phyloP scores from a whole-genome alignment of 2,113 vertebrate genomes.

The Phaetusa simplex region DNA sequence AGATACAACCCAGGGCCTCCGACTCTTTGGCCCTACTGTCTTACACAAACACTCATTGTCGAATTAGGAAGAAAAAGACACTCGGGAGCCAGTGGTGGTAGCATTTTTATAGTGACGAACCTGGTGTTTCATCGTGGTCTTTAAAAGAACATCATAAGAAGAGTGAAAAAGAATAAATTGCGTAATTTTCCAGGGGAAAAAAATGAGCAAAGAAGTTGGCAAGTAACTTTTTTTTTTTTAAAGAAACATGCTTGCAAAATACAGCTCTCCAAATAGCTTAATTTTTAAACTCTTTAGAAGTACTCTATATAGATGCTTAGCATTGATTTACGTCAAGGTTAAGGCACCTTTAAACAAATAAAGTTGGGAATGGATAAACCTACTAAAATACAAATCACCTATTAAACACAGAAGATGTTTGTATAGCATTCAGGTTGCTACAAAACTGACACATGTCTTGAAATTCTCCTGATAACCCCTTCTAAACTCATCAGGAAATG shows the following conservation, averaged over 20 bases:
- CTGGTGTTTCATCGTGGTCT: background rate
- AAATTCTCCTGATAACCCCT: conserved; percentile 59
- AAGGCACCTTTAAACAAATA: conserved; percentile 73
- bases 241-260: background rate
- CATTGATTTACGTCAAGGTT: conserved; percentile 67
- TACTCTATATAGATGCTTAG: background rate
- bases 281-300: conserved; percentile 29
- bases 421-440: conserved; percentile 55
- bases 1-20: background rate
- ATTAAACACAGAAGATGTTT: conserved; percentile 68
- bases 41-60: background rate
- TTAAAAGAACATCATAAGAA: background rate
- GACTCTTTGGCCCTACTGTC: background rate
- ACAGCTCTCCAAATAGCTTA: background rate
- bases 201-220: background rate
- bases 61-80: conserved; percentile 18
- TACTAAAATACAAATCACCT: conserved; percentile 61
- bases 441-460: conserved; percentile 67
- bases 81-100: background rate
- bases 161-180: background rate
- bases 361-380: conserved; percentile 63
- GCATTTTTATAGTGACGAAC: background rate
- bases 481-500: conserved; percentile 38
- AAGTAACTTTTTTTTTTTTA: background rate
- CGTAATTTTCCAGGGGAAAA: background rate